phyloP scores from a whole-genome alignment of 2,113 vertebrate species.

The Carassius auratus region DNA sequence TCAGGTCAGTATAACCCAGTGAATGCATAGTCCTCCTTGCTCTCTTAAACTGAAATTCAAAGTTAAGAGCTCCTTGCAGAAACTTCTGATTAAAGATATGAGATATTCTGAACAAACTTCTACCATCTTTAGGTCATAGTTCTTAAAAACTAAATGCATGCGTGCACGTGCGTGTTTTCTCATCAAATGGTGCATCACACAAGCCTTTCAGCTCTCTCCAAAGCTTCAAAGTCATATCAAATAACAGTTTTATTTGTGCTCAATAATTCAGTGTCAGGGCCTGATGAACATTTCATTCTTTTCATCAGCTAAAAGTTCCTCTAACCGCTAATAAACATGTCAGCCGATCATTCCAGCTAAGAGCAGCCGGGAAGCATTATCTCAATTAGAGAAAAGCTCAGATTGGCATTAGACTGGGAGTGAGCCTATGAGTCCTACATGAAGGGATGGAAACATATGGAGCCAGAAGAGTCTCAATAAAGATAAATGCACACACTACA shows the following conservation, averaged over 20 bases:
- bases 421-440: background rate
- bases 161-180: background rate
- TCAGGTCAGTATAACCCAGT: background rate
- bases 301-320: slow-evolving; percentile 46
- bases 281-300: slow-evolving; percentile 31
- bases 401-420: slow-evolving; percentile 5
- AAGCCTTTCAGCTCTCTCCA: slow-evolving; percentile 2
- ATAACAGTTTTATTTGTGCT: slow-evolving; percentile 18
- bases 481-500: no score
- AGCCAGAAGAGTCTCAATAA: no score
- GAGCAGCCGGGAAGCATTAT: background rate
- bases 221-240: slow-evolving; percentile 44
- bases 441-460: background rate
- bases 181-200: background rate
- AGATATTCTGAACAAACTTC: background rate
- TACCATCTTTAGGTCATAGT: slow-evolving; percentile 23
- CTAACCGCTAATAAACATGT: slow-evolving; percentile 20
- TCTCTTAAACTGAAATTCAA: background rate
- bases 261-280: slow-evolving; percentile 19
- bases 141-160: background rate
- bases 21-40: background rate
- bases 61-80: background rate
- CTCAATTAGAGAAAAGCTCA: slow-evolving; percentile 31
- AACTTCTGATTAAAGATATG: slow-evolving; percentile 16
- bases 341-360: slow-evolving; percentile 39